phyloP scores from a whole-genome alignment of 2,888 invertebrate species.

The Labia minor region DNA sequence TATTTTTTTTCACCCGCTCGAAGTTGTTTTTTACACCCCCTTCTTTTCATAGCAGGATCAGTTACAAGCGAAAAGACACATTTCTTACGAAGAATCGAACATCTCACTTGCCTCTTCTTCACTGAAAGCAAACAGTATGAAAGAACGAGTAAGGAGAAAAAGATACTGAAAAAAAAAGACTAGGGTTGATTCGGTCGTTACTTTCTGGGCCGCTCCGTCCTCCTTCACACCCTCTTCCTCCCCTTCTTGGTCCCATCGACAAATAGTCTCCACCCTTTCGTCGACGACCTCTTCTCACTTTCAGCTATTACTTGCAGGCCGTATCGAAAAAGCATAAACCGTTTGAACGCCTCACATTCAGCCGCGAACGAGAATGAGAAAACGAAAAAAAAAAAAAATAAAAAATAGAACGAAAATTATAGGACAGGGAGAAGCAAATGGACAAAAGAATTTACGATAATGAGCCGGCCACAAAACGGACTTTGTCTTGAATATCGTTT shows the following conservation, averaged over 20 bases:
- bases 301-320: conserved; percentile 13
- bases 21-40: not conserved
- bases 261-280: no score
- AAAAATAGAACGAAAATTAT: not conserved
- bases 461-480: not conserved
- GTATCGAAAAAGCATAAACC: not conserved
- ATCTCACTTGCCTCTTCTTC: not conserved
- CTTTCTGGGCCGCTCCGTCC: not conserved
- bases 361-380: no score
- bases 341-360: no score
- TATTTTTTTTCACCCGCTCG: not conserved
- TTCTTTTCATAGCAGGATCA: not conserved
- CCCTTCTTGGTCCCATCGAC: no score
- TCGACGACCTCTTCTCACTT: not conserved
- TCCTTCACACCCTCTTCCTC: not conserved
- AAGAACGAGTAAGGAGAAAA: no score
- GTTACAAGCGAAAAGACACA: conserved; percentile 4
- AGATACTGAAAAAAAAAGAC: not conserved
- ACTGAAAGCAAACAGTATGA: conserved; percentile 9
- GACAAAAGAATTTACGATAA: not conserved
- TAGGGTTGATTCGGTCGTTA: conserved; percentile 1
- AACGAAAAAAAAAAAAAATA: not conserved
- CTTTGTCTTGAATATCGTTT: no score
- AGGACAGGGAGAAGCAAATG: not conserved
- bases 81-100: conserved; percentile 5